Evolutionary conservation across 2,888 invertebrate genomes (phyloP), one percentile per base, ranked within the genome.

Genomic region (Drosophila flavopinicola): DNA sequence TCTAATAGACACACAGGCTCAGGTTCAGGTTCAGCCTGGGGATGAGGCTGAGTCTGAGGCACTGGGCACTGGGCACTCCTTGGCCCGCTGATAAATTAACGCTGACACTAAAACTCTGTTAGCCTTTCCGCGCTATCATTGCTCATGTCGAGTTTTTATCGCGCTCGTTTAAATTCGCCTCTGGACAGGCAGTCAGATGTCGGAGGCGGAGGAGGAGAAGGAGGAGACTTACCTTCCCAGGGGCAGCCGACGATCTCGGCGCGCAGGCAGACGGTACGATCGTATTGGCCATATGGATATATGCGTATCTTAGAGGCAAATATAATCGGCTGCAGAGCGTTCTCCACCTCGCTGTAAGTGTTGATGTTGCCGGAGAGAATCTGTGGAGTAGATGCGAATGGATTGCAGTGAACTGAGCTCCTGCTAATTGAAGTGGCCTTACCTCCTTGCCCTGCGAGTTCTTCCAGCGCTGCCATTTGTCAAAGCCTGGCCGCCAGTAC

Each of bases 231-330:
- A 96, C 96, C 95, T 91, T 92, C 93, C 93, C 95, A 96, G 73
- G 92, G 92, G 91, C 96, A 97, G 58, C 96, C 96, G 74, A 95
- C 93, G 75, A 96, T 92, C 92, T 97, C 97, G 45, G 96, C 94
- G 68, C 96, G 92, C 93, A 97, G 93, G 90, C 96, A 97, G 67
- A 96, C 95, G 3, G 95, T 96, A 65, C 96, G 92, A 75, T 94
- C 94, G 88, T 95, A 94, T 63, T 94, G 93, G 67, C 95, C 95
- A 91, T 95, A 95, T 6, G 96, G 97, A 83, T 96, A 93, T 88
- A 97, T 94, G 66, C 96, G 94, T 67, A 97, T 92, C 90, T 94
- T 94, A 57, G 94, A 93, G 35, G 95, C 96, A 61, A 96, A 93
- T 75, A 96, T 93, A 23, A 95, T 95, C 45, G 96, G 95, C 77